Percentiles rank a stretch among this genome's conserved stretches.
Evolutionary conservation across 2,113 vertebrate genomes (phyloP).

Genomic region (Chionomys nivalis): DNA sequence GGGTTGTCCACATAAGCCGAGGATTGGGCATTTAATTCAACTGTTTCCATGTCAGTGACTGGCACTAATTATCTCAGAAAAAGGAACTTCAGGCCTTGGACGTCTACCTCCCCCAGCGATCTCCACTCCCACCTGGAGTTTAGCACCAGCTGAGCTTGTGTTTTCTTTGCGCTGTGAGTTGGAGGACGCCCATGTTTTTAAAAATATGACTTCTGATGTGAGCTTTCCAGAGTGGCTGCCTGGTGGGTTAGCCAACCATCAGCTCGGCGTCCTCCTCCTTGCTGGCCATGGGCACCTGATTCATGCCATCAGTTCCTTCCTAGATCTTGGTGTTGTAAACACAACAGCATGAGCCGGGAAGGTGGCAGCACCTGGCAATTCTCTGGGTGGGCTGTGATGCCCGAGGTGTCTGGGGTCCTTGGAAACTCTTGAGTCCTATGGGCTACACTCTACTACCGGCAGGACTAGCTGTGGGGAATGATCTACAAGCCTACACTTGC

Average conservation of each 20-base stretch:
- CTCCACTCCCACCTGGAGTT: background rate
- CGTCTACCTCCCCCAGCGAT: accelerated
- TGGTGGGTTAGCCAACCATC: background rate
- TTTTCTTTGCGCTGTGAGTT: background rate
- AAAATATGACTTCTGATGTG: background rate
- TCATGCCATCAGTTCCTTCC: background rate
- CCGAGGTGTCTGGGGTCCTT: constrained; percentile 13
- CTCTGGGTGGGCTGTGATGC: constrained; percentile 30
- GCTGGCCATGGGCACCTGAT: background rate
- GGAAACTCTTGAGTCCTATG: constrained; percentile 61
- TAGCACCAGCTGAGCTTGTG: accelerated
- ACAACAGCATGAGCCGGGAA: background rate
- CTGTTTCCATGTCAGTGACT: accelerated
- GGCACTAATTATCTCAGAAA: accelerated
- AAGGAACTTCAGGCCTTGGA: accelerated
- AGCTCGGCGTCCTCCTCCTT: accelerated
- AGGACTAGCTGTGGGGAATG: background rate
- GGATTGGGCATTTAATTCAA: accelerated
- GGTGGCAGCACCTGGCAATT: background rate
- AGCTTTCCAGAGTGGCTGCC: background rate
- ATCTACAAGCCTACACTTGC: constrained; percentile 45
- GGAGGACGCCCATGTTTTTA: background rate
- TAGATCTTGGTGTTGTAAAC: background rate
- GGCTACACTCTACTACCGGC: constrained; percentile 60
- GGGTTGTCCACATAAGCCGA: background rate